These are phyloP conservation scores for Erythrocercus mccallii DNA, from an alignment of 2,113 vertebrate genomes.

Conservation along the genomic window DNA sequence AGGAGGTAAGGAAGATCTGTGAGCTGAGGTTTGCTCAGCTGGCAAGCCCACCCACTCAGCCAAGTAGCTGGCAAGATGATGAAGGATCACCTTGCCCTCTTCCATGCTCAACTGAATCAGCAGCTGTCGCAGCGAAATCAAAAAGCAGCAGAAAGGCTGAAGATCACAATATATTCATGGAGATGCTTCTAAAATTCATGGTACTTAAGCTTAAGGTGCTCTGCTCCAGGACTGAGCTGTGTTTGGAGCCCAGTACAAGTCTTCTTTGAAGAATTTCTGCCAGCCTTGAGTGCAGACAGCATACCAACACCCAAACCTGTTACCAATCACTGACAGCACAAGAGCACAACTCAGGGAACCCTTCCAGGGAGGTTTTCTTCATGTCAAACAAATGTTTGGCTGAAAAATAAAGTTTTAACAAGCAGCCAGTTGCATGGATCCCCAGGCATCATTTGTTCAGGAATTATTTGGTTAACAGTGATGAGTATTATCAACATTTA, in stretches of 20 bases:
- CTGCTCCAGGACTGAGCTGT: background rate
- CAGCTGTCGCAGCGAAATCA: too few relatives aligned
- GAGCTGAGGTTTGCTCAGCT: background rate
- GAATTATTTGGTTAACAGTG: background rate
- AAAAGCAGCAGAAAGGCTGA: background rate
- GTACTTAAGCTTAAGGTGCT: background rate
- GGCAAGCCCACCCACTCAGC: background rate
- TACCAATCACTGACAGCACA: background rate
- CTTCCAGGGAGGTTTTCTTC: background rate
- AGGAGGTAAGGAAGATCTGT: background rate
- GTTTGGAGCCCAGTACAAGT: background rate
- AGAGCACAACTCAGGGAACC: background rate
- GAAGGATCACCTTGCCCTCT: background rate
- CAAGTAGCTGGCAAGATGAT: background rate
- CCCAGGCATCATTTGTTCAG: background rate
- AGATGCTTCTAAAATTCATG: background rate
- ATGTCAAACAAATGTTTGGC: background rate
- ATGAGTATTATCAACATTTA: background rate
- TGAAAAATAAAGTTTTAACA: background rate
- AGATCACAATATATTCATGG: background rate
- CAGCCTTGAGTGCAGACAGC: background rate
- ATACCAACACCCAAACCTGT: background rate
- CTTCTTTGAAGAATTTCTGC: background rate
- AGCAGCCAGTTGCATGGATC: background rate
- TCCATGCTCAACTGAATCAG: background rate